phyloP scores from a whole-genome alignment of 2,797 vertebrate species.

The Champsocephalus gunnari region DNA sequence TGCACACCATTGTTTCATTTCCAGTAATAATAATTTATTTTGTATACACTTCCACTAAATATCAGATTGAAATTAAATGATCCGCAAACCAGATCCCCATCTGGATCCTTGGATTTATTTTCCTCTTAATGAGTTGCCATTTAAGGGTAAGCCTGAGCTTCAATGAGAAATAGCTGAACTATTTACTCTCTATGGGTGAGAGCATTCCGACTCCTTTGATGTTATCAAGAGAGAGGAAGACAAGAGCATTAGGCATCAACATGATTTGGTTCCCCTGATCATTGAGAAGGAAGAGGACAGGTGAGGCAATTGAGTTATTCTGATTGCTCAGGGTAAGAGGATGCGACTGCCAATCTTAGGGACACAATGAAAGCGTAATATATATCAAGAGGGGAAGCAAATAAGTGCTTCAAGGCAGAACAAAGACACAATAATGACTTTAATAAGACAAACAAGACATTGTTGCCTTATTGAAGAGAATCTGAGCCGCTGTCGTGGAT shows the following conservation, averaged over 20 bases:
- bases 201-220: constrained; percentile 55
- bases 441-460: constrained; percentile 24
- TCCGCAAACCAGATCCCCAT: constrained; percentile 67
- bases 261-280: constrained; percentile 43
- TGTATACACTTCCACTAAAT: constrained; percentile 56
- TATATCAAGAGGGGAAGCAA: constrained; percentile 36
- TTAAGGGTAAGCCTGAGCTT: constrained; percentile 53
- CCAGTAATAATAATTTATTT: constrained; percentile 66
- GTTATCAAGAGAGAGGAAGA: constrained; percentile 53
- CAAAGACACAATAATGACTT: constrained; percentile 20
- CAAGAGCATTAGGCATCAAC: constrained; percentile 43
- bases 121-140: constrained; percentile 74
- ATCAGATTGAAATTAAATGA: constrained; percentile 78
- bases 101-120: constrained; percentile 72
- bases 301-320: constrained; percentile 47
- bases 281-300: constrained; percentile 18
- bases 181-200: constrained; percentile 52
- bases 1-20: constrained; percentile 57
- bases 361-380: constrained; percentile 42
- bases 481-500: not conserved
- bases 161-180: constrained; percentile 54
- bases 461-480: not conserved
- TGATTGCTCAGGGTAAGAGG: constrained; percentile 40
- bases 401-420: constrained; percentile 27
- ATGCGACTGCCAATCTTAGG: constrained; percentile 45